Evolutionary conservation across 2,113 vertebrate genomes (phyloP).

Genomic region (Poeciliopsis turrubarensis): DNA sequence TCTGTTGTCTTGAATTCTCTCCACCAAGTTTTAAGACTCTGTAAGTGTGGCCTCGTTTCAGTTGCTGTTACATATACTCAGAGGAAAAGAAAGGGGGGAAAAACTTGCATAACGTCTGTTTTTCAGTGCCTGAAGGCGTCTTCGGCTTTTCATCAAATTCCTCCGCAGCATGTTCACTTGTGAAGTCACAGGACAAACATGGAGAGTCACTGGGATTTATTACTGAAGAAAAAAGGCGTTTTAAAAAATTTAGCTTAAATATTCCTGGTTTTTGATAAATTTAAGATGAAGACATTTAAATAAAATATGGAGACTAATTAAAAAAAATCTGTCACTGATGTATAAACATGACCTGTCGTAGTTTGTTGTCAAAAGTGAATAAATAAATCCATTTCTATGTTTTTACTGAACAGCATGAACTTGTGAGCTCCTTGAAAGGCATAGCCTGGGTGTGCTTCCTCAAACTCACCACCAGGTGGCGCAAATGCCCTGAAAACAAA

Average conservation of each 20-base stretch:
- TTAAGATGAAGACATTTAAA: not conserved
- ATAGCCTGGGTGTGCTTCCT: conserved; percentile 3
- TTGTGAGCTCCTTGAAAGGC: not conserved
- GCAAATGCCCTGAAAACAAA: not conserved
- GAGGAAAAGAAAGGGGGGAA: not conserved
- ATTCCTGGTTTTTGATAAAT: not conserved
- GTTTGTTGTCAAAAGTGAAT: not conserved
- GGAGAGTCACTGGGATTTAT: not conserved
- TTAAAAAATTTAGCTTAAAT: not conserved
- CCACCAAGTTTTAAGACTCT: conserved; percentile 15
- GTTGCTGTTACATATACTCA: conserved; percentile 16
- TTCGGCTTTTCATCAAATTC: conserved; percentile 27
- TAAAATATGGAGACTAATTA: not conserved
- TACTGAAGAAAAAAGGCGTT: not conserved
- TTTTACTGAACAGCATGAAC: not conserved
- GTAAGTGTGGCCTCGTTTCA: not conserved
- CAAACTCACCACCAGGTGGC: conserved; percentile 46
- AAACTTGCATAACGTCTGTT: conserved; percentile 18
- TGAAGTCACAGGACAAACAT: conserved; percentile 16
- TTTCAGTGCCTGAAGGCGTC: conserved; percentile 12
- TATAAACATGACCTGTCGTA: not conserved
- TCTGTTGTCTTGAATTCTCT: not conserved
- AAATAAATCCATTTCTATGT: not conserved
- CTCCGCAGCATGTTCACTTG: conserved; percentile 22
- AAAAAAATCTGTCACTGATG: too few species aligned